Evolutionary conservation across 2,888 invertebrate species (phyloP), one percentile per base, ranked within the genome.

Genomic region (Pristionchus japonicus): DNA sequence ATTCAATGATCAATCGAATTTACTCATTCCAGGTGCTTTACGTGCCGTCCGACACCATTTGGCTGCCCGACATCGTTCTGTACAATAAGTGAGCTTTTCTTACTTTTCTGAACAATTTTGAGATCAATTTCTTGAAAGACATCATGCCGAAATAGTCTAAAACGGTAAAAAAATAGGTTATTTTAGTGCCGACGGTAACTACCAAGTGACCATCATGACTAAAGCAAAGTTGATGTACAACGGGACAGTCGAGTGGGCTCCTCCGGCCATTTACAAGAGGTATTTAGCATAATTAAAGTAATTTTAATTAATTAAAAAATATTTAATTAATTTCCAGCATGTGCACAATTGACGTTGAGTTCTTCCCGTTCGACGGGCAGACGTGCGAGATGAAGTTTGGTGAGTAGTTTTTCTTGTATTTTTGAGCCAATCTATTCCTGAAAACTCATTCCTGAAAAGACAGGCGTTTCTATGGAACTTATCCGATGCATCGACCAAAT

Each of bases 161-260:
- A n/a, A n/a, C n/a, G n/a, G n/a, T n/a, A n/a, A n/a, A n/a, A n/a
- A n/a, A n/a, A n/a, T n/a, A n/a, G n/a, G n/a, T n/a, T n/a, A n/a
- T n/a, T n/a, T n/a, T n/a, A 95, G 94, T 87, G 95, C 95, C 77
- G 95, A 95, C 89, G 95, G 95, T 37, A 95, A 95, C 89, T 95
- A 95, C 89, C 94, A 95, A 90, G 94, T 95, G 74, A 94, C 93
- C 1, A 94, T 94, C 27, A 94, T 94, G 94, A 94, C 94, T 15
- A 94, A 94, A 70, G 94, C 94, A 11, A 94, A 94, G 70, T 87
- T 94, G 47, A 90, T 91, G 11, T 92, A 91, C 88, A 93, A 94
- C 89, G 94, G 94, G 15, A 94, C 94, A 4, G 94, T 94, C n/a
- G 92, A 93, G 87, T 95, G 95, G 95, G 91, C 93, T 6, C 95